Base-by-base conservation (phyloP, 2,888 invertebrate genomes). In the Scaptomyza cyrtandrae region DNA sequence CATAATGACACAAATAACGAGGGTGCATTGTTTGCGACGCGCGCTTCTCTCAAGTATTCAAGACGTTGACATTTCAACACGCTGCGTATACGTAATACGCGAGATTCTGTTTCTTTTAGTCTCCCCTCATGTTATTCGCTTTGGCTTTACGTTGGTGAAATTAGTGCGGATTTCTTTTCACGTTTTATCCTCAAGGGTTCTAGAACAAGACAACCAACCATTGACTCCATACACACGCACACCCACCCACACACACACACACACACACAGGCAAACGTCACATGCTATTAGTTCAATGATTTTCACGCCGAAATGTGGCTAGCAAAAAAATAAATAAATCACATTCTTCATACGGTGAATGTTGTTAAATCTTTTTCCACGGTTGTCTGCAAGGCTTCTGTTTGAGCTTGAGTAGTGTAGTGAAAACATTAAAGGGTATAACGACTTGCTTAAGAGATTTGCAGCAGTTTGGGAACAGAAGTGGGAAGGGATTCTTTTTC, bases 1-100 rank as follows among this genome's bases (percentile, higher is more conserved):
- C 71, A 89, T 89, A 86, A 86, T 89, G 89, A 89, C 88, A 89
- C 85, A 89, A 86, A 86, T 86, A 86, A 86, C 85, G 85, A 86
- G 85, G 86, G 74, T 80, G 49, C 78, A 86, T 86, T 86, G 85
- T 89, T 77, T 86, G 89, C 68, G 39, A 24, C 64, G 56, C 59
- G 53, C 53, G 66, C 59, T 60, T 60, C 60, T 39, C 33, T 55
- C 68, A 79, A 85, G 89, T 71, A 63, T 63, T 44, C 63, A 16
- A 78, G 83, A 72, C 70, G 72, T 79, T 69, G 79, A 75, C 68
- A 72, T 88, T 71, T 86, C 78, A 69, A 87, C 79, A 76, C 68
- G 70, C 71, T 50, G 80, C 89, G 89, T 85, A 85, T 89, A 89
- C 89, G 89, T 89, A 86, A 86, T 81, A 63, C 62, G 76, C 55